Evolutionary conservation across 2,113 vertebrate species (phyloP).

Genomic region (Syngnathus scovelli): DNA sequence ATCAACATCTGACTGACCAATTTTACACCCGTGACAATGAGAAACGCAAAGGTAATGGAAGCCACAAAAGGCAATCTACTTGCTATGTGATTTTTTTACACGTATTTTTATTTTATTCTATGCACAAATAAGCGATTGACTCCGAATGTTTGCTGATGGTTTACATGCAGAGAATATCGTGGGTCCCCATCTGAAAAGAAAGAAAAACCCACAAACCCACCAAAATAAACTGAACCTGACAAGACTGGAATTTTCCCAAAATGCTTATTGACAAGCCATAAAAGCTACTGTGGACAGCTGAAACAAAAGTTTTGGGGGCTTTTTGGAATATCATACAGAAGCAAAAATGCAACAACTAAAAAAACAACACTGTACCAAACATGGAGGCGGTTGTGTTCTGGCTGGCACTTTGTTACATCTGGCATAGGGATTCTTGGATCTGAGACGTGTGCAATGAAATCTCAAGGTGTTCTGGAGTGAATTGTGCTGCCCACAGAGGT

Average conservation of each 20-base stretch:
- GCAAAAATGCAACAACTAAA: neutral
- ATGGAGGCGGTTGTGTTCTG: neutral
- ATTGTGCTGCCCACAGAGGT: neutral
- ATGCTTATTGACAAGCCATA: neutral
- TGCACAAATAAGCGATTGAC: constrained; percentile 4
- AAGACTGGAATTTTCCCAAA: neutral
- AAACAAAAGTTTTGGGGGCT: neutral
- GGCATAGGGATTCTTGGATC: neutral
- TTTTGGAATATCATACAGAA: neutral
- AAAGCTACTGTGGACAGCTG: neutral
- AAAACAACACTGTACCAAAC: neutral
- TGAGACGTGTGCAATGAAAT: neutral
- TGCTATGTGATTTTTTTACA: constrained; percentile 2
- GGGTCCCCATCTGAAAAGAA: neutral
- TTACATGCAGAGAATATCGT: neutral
- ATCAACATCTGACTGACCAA: constrained; percentile 63
- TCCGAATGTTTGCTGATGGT: constrained; percentile 3
- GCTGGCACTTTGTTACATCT: neutral
- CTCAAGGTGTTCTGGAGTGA: neutral
- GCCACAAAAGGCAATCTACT: constrained; percentile 11
- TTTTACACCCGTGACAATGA: constrained; percentile 61
- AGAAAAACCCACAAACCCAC: neutral
- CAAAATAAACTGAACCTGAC: neutral
- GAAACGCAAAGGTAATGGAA: constrained; percentile 30
- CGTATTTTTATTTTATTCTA: neutral